A percentile compares a stretch with the other conserved stretches of the same genome.
Conservation (phyloP, 2,113 vertebrate genomes). For the Leuciscus idus region DNA sequence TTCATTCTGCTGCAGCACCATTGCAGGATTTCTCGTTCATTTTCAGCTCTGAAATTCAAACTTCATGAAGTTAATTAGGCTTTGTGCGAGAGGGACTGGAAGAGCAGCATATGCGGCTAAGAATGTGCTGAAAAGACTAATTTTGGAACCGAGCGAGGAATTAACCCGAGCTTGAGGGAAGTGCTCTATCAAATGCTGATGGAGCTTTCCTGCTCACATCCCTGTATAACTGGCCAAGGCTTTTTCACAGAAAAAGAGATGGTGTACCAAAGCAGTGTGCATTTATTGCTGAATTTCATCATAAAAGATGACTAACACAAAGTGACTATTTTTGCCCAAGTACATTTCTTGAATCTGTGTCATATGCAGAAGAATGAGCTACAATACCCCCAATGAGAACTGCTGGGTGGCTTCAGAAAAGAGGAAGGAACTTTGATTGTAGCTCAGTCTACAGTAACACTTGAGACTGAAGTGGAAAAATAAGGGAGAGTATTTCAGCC, state of each 20-base stretch:
- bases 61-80: constrained; percentile 53
- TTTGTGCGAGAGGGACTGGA: constrained; percentile 44
- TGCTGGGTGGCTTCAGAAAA: constrained; percentile 43
- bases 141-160: constrained; percentile 52
- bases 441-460: neutral
- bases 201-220: neutral
- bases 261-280: constrained; percentile 24
- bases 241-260: constrained; percentile 42
- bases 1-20: constrained; percentile 30
- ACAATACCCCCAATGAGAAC: constrained; percentile 66
- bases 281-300: constrained; percentile 40
- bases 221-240: constrained; percentile 1
- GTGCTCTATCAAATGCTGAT: constrained; percentile 44
- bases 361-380: constrained; percentile 67
- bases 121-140: constrained; percentile 52
- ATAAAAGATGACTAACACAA: constrained; percentile 55
- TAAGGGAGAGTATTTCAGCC: neutral
- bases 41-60: constrained; percentile 50
- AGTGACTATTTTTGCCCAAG: constrained; percentile 57
- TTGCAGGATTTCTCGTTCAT: constrained; percentile 18
- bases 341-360: constrained; percentile 60
- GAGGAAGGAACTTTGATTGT: constrained; percentile 19
- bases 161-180: constrained; percentile 53
- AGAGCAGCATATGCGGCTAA: constrained; percentile 17
- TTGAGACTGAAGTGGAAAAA: constrained; percentile 14